Evolutionary conservation across 2,888 invertebrate species (phyloP).

Genomic region (Terebella lapidaria): DNA sequence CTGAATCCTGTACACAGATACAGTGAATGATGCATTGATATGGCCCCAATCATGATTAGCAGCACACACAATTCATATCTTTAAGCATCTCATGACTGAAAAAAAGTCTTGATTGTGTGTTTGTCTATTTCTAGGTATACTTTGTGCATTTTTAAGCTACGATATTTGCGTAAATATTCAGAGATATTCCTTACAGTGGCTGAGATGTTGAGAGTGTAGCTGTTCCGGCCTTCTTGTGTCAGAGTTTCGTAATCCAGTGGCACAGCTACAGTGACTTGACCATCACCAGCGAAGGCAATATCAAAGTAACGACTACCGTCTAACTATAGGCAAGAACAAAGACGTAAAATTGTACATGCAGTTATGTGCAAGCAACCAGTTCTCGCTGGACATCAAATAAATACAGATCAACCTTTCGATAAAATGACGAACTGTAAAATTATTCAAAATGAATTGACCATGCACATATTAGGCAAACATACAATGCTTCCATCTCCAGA

Average conservation of each 20-base stretch:
- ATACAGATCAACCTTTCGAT: too few relatives aligned
- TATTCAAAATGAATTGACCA: too few relatives aligned
- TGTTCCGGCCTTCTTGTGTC: slow-evolving; percentile 14
- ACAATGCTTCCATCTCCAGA: too few relatives aligned
- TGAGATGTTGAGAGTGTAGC: slow-evolving; percentile 30
- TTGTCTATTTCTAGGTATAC: too few relatives aligned
- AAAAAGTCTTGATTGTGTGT: too few relatives aligned
- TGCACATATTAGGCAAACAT: too few relatives aligned
- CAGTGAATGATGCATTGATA: not conserved
- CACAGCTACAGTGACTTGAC: slow-evolving; percentile 18
- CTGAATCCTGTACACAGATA: not conserved
- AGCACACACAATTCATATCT: not conserved
- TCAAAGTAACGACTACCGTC: slow-evolving; percentile 28
- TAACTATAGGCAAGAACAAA: slow-evolving; percentile 12
- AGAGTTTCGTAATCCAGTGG: slow-evolving; percentile 29
- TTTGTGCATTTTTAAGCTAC: too few relatives aligned
- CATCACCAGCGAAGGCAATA: slow-evolving; percentile 11
- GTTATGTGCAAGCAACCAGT: too few relatives aligned
- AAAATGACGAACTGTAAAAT: too few relatives aligned
- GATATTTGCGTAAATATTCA: too few relatives aligned
- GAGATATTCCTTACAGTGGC: slow-evolving; percentile 29
- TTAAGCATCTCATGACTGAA: too few relatives aligned
- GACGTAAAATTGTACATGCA: not conserved
- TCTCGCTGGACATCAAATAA: too few relatives aligned
- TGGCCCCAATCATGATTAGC: not conserved